A percentile compares a stretch with the other conserved stretches of the same genome.
These are phyloP conservation scores for Amphiura filiformis DNA, from an alignment of 35 echinoderm and acorn worm genomes.

Conservation along the genomic window DNA sequence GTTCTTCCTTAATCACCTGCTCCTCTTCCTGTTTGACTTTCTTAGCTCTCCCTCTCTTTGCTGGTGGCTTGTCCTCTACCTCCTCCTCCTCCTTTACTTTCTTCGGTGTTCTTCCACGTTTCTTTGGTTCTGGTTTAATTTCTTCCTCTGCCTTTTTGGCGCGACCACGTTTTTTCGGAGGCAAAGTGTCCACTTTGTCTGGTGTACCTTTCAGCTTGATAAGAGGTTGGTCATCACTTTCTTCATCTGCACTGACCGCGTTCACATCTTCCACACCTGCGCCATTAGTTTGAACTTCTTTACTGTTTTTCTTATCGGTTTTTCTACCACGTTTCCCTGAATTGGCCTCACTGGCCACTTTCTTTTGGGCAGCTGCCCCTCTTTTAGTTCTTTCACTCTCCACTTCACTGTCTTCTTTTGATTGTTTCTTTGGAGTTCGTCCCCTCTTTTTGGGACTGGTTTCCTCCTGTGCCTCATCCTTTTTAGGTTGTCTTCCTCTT, in stretches of 20 bases:
- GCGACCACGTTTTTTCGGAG: not conserved
- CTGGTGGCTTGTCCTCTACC: not conserved
- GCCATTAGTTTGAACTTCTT: not conserved
- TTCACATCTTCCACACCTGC: not conserved
- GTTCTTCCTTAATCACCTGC: conserved; percentile 8
- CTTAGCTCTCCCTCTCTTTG: conserved; percentile 16
- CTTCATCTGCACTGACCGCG: not conserved
- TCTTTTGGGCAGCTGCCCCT: not conserved
- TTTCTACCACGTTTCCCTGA: not conserved
- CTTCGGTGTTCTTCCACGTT: not conserved
- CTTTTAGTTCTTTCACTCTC: not conserved
- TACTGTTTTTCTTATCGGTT: not conserved
- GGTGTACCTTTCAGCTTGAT: not conserved
- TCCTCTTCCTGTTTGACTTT: not conserved
- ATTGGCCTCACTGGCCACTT: not conserved
- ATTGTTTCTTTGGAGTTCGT: not conserved
- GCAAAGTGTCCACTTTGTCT: not conserved
- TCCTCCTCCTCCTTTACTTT: not conserved
- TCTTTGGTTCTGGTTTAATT: not conserved
- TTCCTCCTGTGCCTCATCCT: not conserved
- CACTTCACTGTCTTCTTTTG: not conserved
- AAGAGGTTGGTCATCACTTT: conserved; percentile 2
- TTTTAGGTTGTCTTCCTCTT: not conserved
- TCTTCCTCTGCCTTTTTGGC: not conserved
- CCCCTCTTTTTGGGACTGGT: not conserved